These are phyloP conservation scores for Arenaria interpres DNA, from an alignment of 2,113 vertebrate species.

Conservation along the genomic window DNA sequence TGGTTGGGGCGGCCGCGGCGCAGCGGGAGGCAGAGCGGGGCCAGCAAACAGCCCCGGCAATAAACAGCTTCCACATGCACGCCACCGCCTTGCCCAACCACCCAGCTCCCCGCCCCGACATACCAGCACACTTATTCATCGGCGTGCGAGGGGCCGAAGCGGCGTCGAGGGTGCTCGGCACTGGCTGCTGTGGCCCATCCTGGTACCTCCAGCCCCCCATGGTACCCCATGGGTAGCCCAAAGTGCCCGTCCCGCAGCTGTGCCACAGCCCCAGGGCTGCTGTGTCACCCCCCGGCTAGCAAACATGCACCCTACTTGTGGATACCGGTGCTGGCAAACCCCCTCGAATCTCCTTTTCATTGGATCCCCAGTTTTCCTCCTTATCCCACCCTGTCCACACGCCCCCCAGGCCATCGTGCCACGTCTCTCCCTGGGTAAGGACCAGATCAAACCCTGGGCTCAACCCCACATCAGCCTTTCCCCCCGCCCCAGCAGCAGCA, in stretches of 20 bases:
- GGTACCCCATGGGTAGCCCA: fast-evolving
- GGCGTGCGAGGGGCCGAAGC: fast-evolving
- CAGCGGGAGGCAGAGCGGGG: not conserved
- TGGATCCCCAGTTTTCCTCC: not conserved
- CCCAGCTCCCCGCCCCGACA: not conserved
- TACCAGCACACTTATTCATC: not conserved
- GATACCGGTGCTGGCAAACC: fast-evolving
- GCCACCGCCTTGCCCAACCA: not conserved
- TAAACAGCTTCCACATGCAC: constrained; percentile 30
- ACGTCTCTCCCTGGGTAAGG: not conserved
- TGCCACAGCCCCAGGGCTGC: not conserved
- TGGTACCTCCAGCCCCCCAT: fast-evolving
- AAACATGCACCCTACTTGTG: not conserved
- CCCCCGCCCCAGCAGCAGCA: fast-evolving
- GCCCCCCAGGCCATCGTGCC: fast-evolving
- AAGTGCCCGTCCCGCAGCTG: not conserved
- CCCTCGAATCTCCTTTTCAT: not conserved
- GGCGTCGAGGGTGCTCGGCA: fast-evolving
- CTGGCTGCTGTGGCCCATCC: not conserved
- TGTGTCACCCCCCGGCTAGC: not conserved
- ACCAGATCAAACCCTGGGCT: not conserved
- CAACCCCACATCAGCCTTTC: not conserved
- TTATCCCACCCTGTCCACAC: not conserved
- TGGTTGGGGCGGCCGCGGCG: not conserved
- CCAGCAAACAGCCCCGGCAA: not conserved